Base-by-base conservation (phyloP, 1,140 invertebrate genomes). In the Bombus fervidus region DNA sequence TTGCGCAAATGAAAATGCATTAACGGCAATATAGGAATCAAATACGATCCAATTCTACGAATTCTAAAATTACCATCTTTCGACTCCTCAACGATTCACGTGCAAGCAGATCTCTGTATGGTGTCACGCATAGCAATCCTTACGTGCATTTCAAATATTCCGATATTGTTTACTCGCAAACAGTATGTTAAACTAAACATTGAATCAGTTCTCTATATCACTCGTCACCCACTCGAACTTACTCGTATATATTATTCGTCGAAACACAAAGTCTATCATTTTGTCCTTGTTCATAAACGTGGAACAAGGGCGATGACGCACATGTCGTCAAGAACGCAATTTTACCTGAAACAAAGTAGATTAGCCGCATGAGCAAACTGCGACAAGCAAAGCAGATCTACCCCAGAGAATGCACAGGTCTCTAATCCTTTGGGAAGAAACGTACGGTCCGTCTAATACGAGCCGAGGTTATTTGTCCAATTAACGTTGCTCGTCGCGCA, bases 381-480 rank as follows among this genome's bases (percentile, higher is more conserved):
- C 47, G 18, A 25, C 34, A 31, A 13, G 28, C 31, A 39, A 39
- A 80, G 25, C 39, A 47, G 28, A 80, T 62, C 31, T 22, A 41
- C 6, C 47, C 25, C 9, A 25, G 68, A 25, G 13, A 72, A 25
- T 34, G 15, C 72, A 15, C 25, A 31, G 53, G 13, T 28, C 10
- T 77, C 15, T 77, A 57, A 72, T 64, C 53, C 53, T 81, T 41
- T 28, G 41, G 31, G 53, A 72, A 41, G 18, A n/a, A 28, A 59
- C 8, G 15, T 64, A 13, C 4, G 31, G n/a, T 57, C 53, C 79
- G 37, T 25, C 25, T 81, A 62, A 81, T 62, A 43, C 25, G 18
- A 66, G 59, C 25, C 43, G 73, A 43, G 74, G 75, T 89, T 87
- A 87, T 85, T 89, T 82, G 78, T 75, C 73, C 64, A 82, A 85